Evolutionary conservation across 53 echinoderm and acorn worm species (phyloP).

Genomic region (Henricia sp.): DNA sequence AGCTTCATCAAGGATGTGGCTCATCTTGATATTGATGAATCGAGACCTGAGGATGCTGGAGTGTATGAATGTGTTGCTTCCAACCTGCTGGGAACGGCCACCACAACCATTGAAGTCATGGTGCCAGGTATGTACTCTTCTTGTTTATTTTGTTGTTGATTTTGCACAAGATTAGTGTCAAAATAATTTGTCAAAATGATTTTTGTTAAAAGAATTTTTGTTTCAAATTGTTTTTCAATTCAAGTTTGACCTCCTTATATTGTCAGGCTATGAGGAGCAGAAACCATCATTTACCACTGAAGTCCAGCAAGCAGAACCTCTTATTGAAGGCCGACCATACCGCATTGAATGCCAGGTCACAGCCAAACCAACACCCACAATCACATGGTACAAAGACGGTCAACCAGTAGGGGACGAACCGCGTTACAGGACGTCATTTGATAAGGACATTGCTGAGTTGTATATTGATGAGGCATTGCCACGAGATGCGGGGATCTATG

Average conservation of each 20-base stretch:
- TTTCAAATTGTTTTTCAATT: too few relatives aligned
- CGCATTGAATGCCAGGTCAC: constrained; percentile 69
- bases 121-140: constrained; percentile 92
- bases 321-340: constrained; percentile 6
- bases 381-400: constrained; percentile 97
- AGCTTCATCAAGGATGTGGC: too few relatives aligned
- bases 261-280: constrained; percentile 35
- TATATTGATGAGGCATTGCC: constrained; percentile 71
- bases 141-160: too few relatives aligned
- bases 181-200: too few relatives aligned
- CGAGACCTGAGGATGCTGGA: too few relatives aligned
- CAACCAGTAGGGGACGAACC: constrained; percentile 71
- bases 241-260: neutral
- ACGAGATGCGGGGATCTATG: constrained; percentile 77
- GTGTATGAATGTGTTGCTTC: too few relatives aligned
- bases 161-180: too few relatives aligned
- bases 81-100: too few relatives aligned
- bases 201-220: too few relatives aligned
- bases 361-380: constrained; percentile 76
- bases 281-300: neutral
- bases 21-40: too few relatives aligned
- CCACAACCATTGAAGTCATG: too few relatives aligned
- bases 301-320: constrained; percentile 12
- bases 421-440: constrained; percentile 73
- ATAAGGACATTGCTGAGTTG: constrained; percentile 81